Base-by-base conservation (phyloP, 2,113 vertebrate genomes). In the Etheostoma spectabile region DNA sequence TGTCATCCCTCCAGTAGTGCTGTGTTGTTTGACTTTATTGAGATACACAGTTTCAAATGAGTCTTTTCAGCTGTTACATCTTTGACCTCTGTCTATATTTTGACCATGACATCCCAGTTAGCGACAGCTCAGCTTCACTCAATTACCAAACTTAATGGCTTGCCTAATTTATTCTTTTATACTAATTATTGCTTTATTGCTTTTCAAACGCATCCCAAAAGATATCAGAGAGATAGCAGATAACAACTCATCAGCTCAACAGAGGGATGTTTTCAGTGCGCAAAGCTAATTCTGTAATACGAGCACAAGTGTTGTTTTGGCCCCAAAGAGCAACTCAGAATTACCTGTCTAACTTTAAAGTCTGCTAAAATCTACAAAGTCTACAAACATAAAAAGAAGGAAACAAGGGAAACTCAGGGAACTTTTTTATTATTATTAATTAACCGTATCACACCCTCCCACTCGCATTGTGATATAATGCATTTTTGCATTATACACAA, bases 181-280 rank as follows among this genome's bases (percentile, higher is more conserved):
- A 59, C 74, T 67, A 71, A 76, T 75, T 49, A 59, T 59, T 82
- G 55, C 46, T 74, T 71, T 65, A 64, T 61, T 79, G 16, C 21
- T 67, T 65, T 69, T 62, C 82, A 79, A 27, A 55, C 71, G 53
- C 35, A 68, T 60, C 52, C 56, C 46, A 60, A 71, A 77, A 56
- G 16, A 52, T 18, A 15, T 59, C 46, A 49, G 30, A 78, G 42
- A 60, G 49, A 51, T 30, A 45, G 27, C 2, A 48, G 68, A 70
- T 77, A 72, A 85, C 71, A 45, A 63, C 71, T 53, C 67, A 77
- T 83, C 65, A 75, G 63, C 73, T 87, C 74, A 67, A 46, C 69
- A 66, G 62, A 64, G 79, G 46, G 42, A 24, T 16, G 49, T 75
- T 79, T 69, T 75, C 69, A 80, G 38, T 42, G 46, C 52, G 74